Evolutionary conservation across 2,888 invertebrate genomes (phyloP), one percentile per base, ranked within the genome.

Genomic region (Lithophane leautieri): DNA sequence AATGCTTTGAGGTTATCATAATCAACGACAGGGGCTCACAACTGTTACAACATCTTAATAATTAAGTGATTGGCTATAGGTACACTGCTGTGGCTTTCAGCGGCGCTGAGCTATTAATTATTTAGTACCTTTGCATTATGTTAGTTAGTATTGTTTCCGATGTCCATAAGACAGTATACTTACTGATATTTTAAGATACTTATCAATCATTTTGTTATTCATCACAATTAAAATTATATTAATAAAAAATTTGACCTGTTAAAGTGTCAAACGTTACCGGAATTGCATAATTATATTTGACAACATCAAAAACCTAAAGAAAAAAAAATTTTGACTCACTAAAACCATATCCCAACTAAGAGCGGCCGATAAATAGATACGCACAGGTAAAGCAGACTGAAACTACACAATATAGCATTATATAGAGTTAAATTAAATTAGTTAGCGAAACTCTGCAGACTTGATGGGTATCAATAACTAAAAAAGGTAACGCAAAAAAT

Each of bases 51-150:
- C 34, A 65, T 76, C 62, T 52, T 56, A 67, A 61, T 78, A 47
- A 82, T 79, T 76, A 60, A 68, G 71, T 71, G 70, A 71, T 79
- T 76, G 52, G 50, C 34, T n/a, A 3, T 1, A 2, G 1, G 81
- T 78, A 61, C 61, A 62, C 50, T 76, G 61, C 34, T 61, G 34
- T 62, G 66, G 76, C 56, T 62, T 81, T 76, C 50, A 78, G 47
- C 28, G 19, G 19, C 40, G 12, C 44, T 58, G 50, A 67, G 44
- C 22, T 9, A 72, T 80, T 61, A 79, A 61, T 76, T 40, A 82
- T 76, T 76, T 58, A 67, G 61, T 79, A 50, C 25, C 28, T 34
- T 54, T 44, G 66, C 50, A 82, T 75, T 40, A 67, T 25, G 52
- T 44, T 81, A 54, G n/a, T 56, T 62, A n/a, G 34, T 25, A 67